These are phyloP conservation scores for Blastomussa wellsi DNA, from an alignment of 92 coral and sea anemone genomes.

Conservation along the genomic window DNA sequence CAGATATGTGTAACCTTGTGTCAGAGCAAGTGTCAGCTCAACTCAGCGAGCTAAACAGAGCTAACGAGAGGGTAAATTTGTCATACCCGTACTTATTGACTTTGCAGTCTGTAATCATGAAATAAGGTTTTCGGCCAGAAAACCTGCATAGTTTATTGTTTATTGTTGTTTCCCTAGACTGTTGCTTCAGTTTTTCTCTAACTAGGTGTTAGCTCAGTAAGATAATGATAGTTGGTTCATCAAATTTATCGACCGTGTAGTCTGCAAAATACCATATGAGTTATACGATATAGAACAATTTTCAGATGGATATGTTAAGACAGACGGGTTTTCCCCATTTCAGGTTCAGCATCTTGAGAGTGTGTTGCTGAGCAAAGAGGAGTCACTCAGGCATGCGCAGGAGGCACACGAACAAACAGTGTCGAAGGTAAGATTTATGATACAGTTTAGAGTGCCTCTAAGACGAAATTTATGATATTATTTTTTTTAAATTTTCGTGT, in stretches of 20 bases:
- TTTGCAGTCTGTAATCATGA: neutral
- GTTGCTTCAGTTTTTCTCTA: neutral
- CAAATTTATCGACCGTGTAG: neutral
- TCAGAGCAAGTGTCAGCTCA: constrained; percentile 90
- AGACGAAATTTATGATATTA: too few relatives aligned
- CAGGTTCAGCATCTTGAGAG: constrained; percentile 87
- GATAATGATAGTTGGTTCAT: neutral
- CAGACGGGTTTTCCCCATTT: neutral
- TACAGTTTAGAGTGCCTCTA: neutral
- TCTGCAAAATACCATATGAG: neutral
- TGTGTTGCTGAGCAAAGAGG: constrained; percentile 74
- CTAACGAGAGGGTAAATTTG: constrained; percentile 78
- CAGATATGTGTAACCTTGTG: constrained; percentile 92
- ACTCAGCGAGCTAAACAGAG: constrained; percentile 79
- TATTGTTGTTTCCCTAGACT: neutral
- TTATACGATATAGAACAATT: neutral
- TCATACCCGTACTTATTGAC: neutral
- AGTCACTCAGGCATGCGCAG: constrained; percentile 65
- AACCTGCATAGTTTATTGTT: neutral
- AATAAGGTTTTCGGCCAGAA: neutral
- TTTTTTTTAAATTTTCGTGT: too few relatives aligned
- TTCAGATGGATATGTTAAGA: too few relatives aligned
- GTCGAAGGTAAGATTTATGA: constrained; percentile 67
- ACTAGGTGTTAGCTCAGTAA: too few relatives aligned
- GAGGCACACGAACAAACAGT: constrained; percentile 88